Base-by-base conservation (phyloP, 2,113 vertebrate species). In the Zootoca vivipara region DNA sequence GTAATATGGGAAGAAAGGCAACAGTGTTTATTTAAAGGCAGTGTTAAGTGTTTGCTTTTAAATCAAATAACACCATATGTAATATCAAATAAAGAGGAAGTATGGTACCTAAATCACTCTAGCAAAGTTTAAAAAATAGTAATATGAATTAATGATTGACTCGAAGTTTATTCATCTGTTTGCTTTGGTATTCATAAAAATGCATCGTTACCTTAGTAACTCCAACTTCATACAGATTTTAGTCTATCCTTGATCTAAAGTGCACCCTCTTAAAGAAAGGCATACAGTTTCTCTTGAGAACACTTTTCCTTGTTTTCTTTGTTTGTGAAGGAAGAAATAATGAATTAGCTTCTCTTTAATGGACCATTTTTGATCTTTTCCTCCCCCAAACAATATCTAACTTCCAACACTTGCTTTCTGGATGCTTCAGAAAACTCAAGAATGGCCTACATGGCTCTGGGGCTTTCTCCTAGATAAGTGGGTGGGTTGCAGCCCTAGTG, bases 101-200 rank as follows among this genome's bases (percentile, higher is more conserved):
- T 89, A 92, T 78, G 94, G 93, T 95, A 83, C 91, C 1, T 81
- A 70, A 85, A 93, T 91, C 94, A 91, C 93, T 94, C 89, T 87
- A 92, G 89, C 46, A 35, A 88, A 93, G 91, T 86, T 95, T 92
- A 91, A 84, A 90, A 88, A 93, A 90, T 85, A 89, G 93, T 92
- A 95, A 95, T 94, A 92, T 90, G 92, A 94, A 96, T 97, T 96
- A 97, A 97, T 97, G 94, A 96, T 97, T 97, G 93, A 97, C 97
- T 92, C 74, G 28, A 12, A 72, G n/a, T 79, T 93, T 90, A 80
- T 77, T 90, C 72, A 91, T 95, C 93, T 97, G 0, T 97, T 97
- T 97, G 96, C 93, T 95, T 87, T 95, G 3, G 79, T 67, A 70
- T 92, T 93, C 85, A 90, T 83, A 90, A 93, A 0, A 78, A 80